Base-by-base conservation (phyloP, 2,888 invertebrate genomes). In the Pharmacophagus antenor region DNA sequence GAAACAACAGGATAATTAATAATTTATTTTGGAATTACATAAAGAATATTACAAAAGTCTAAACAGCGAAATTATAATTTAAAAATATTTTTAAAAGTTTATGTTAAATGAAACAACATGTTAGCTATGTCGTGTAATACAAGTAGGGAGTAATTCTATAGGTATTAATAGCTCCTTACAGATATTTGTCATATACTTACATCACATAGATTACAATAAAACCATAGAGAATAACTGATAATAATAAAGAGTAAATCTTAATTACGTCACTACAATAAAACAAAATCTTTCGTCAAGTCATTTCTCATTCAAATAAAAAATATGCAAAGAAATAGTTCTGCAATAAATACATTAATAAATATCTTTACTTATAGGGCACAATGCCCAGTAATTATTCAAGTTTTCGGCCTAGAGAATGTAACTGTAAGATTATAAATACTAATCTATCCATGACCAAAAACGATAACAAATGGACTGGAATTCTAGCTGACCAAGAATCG, bases 301-400 rank as follows among this genome's bases (percentile, higher is more conserved):
- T 8, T 27, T 8, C 8, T 4, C 17, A 17, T 17, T 17, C 4
- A 42, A 42, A 7, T 17, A 17, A n/a, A 42, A 42, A 42, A 17
- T 42, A 42, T 42, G 42, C 42, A 17, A 17, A 42, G 42, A 18
- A 22, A 48, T 23, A 48, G 23, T n/a, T 23, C 23, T 1, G 1
- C 12, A 15, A 51, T 12, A 1, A 17, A 42, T 17, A 15, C 17
- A 23, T 8, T 21, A 15, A 20, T 41, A 22, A 22, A 7, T 21
- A 37, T 52, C 20, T 8, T 21, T 52, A 10, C 17, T 27, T 7
- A 52, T 15, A 41, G 6, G 17, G 41, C 31, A 27, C n/a, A 46
- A 54, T 54, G 54, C 15, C 46, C 21, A 23, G 46, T 15, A 21
- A 37, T 23, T 51, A 18, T n/a, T 42, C 22, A 41, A 41, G 18